A percentile compares a stretch with the other conserved stretches of the same genome.
These are phyloP conservation scores for Megathymus violae DNA, from an alignment of 1,140 invertebrate species.

Conservation along the genomic window DNA sequence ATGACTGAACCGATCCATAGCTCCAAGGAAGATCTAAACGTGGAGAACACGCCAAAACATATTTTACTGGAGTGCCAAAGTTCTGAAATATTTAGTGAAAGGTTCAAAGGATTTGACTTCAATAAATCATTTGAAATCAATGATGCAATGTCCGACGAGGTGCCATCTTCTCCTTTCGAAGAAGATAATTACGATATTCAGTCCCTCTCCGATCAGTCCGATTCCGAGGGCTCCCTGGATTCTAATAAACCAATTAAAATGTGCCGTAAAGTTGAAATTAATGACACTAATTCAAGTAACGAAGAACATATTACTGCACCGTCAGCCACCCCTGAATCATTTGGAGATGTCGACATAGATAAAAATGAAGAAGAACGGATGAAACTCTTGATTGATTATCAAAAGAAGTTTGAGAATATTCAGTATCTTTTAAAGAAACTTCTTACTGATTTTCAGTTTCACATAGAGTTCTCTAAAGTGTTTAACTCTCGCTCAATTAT, in stretches of 20 bases:
- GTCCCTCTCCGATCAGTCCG: slow-evolving; percentile 62
- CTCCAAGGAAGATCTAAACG: slow-evolving; percentile 43
- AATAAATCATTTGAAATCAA: slow-evolving; percentile 68
- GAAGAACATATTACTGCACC: slow-evolving; percentile 43
- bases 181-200: slow-evolving; percentile 62
- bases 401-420: slow-evolving; percentile 66
- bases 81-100: slow-evolving; percentile 62
- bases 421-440: slow-evolving; percentile 61
- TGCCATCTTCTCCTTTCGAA: slow-evolving; percentile 43
- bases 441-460: slow-evolving; percentile 69
- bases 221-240: slow-evolving; percentile 51
- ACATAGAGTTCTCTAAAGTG: slow-evolving; percentile 70
- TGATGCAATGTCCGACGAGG: slow-evolving; percentile 56
- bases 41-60: slow-evolving; percentile 75
- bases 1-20: slow-evolving; percentile 50
- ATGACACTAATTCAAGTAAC: slow-evolving; percentile 34
- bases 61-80: slow-evolving; percentile 59
- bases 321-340: slow-evolving; percentile 62
- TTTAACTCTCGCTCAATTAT: slow-evolving; percentile 57
- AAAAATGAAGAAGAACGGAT: slow-evolving; percentile 63
- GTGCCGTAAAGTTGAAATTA: slow-evolving; percentile 63
- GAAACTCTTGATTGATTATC: slow-evolving; percentile 57
- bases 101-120: slow-evolving; percentile 65
- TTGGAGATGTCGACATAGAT: slow-evolving; percentile 67
- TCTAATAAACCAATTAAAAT: slow-evolving; percentile 65